Conservation (phyloP, 2,113 vertebrate genomes). For the Rhabdomys dilectus region DNA sequence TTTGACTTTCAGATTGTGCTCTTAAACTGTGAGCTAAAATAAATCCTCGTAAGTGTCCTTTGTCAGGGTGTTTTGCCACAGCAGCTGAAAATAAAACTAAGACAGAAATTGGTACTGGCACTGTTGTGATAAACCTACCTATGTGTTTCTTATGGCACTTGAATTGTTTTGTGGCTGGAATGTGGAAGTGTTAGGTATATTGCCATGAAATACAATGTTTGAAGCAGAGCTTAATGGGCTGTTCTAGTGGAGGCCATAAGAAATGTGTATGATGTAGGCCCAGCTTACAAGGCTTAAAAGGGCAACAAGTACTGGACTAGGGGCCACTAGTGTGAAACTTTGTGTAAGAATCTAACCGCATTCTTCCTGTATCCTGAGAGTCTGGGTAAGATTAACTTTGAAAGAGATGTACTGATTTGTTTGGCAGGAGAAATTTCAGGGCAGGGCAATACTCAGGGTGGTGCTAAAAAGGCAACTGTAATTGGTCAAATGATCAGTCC, state of each 20-base stretch:
- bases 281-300: neutral
- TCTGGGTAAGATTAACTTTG: neutral
- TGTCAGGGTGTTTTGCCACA: neutral
- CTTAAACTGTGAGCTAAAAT: neutral
- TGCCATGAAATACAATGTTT: neutral
- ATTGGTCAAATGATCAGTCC: neutral
- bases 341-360: neutral
- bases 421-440: neutral
- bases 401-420: neutral
- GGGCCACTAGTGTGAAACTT: neutral
- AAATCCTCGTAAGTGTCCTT: neutral
- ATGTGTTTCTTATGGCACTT: neutral
- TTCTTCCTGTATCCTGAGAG: neutral
- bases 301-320: neutral
- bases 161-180: neutral
- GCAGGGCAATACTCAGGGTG: neutral
- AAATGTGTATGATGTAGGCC: neutral
- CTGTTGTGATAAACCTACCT: neutral
- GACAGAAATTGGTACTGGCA: neutral
- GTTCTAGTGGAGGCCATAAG: neutral
- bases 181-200: neutral
- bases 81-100: neutral
- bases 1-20: neutral
- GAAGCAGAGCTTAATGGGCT: neutral
- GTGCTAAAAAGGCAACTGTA: neutral